Percentiles rank a stretch among this genome's conserved stretches.
These are phyloP conservation scores for Platycheirus albimanus DNA, from an alignment of 2,888 invertebrate species.

Conservation along the genomic window DNA sequence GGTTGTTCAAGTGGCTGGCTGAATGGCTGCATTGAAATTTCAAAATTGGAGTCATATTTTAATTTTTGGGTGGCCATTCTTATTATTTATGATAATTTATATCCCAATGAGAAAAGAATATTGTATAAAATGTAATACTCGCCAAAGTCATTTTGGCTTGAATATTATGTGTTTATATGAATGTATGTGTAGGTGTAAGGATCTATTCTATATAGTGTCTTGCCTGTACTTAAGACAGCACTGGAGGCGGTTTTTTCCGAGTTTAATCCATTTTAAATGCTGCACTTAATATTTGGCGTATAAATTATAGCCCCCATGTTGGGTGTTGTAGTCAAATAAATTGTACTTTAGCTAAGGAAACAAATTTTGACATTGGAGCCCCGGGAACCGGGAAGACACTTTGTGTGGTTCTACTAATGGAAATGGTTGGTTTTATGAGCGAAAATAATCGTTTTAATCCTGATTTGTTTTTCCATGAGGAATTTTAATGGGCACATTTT, in stretches of 20 bases:
- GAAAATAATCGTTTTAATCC: conserved; percentile 44
- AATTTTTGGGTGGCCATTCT: conserved; percentile 50
- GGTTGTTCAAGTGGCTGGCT: conserved; percentile 35
- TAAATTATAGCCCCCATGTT: conserved; percentile 38
- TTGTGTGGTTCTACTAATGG: conserved; percentile 43
- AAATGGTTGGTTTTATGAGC: conserved; percentile 44
- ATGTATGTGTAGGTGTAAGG: background rate
- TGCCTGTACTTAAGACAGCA: conserved; percentile 15
- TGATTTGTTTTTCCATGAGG: conserved; percentile 36
- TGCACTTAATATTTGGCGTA: conserved; percentile 52
- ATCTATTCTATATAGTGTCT: too few relatives aligned
- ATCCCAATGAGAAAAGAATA: background rate
- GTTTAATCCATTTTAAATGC: conserved; percentile 66
- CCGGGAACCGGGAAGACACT: conserved; percentile 23
- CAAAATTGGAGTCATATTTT: conserved; percentile 63
- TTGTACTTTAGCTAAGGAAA: conserved; percentile 41
- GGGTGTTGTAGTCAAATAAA: conserved; percentile 30
- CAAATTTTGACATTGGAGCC: conserved; percentile 49
- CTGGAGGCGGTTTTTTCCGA: conserved; percentile 40
- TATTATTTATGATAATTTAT: conserved; percentile 55
- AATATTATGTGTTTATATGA: background rate
- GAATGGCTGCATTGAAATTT: conserved; percentile 53
- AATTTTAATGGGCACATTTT: conserved; percentile 25
- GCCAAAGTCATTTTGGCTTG: background rate
- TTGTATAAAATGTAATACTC: conserved; percentile 1